Evolutionary conservation across 64 coral and sea anemone species (phyloP), one percentile per base, ranked within the genome.

Genomic region (Porites australiensis): DNA sequence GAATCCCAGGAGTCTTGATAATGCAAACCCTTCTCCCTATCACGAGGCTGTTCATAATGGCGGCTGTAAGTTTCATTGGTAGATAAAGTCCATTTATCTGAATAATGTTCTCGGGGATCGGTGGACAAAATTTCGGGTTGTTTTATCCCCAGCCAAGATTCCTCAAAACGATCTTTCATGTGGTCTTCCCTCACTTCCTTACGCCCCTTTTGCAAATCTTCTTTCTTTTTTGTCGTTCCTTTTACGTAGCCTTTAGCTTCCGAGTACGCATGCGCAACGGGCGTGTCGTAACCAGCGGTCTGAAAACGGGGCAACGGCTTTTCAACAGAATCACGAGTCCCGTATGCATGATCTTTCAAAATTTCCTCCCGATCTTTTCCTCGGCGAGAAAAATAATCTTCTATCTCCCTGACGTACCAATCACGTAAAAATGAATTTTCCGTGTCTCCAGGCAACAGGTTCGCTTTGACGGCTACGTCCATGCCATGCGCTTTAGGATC

Each of bases 321-420:
- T 5, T 73, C 70, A 15, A 4, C 3, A 37, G 70, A 7, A 44
- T 6, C 14, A 47, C 16, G 13, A 15, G 46, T 4, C 50, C 44
- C n/a, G 48, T 4, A 8, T 50, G 15, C 12, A 4, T 50, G 46
- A 51, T 76, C 47, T 6, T 45, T 74, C 13, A 13, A 74, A 74
- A 46, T 65, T 10, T 44, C 20, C 60, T 50, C 62, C 45, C 12
- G 8, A 12, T 68, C 16, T 2, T 63, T 2, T 7, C 15, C 2
- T 12, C 18, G 8, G 48, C 43, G 13, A 21, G 45, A 27, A n/a
- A 67, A 84, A 46, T 53, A 69, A 51, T 67, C 81, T 12, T 84
- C 81, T 63, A 84, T 84, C n/a, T 84, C 81, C 46, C 11, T 67
- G 15, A 69, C 45, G 46, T 84, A 84, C 81, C 81, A 84, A 1